Base-by-base conservation (phyloP, 2,888 invertebrate species). In the Ichneumon xanthorius region DNA sequence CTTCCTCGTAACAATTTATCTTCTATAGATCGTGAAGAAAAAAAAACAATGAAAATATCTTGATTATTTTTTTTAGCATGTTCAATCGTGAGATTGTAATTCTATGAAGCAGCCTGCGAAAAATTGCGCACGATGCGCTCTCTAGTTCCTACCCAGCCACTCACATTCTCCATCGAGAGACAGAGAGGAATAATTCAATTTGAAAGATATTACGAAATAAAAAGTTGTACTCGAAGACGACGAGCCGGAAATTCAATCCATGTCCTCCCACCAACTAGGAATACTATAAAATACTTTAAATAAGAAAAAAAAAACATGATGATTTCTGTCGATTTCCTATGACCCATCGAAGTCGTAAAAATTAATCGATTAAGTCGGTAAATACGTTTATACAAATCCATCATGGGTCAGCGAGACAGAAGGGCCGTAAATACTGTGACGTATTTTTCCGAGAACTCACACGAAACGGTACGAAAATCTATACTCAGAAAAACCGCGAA, bases 1-100 rank as follows among this genome's bases (percentile, higher is more conserved):
- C 40, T 68, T 70, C 53, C 75, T 82, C 85, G 58, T 85, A 72
- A 80, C 9, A 77, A 45, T 16, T 45, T 77, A 77, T 77, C 77
- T 67, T 67, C 26, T 50, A 50, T 76, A 76, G 75, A 9, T 76
- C 75, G 75, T 76, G 63, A 33, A 73, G 14, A 40, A 72, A 0
- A 22, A 33, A 50, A n/a, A 4, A 6, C 50, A 63, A 63, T 2
- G 9, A 45, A 45, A 45, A 45, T 4, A 45, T 9, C 53, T 19
- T 19, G 45, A 45, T 45, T 45, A 45, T 45, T 45, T 45, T 45
- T 45, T 45, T 45, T 45, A 53, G 53, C 53, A 19, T 53, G 19
- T 53, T 19, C 53, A 6, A 53, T 19, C n/a, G 53, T 19, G 53
- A 53, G 19, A n/a, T 9, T 53, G 53, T 53, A 53, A 53, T 45